Evolutionary conservation across 2,888 invertebrate species (phyloP).

Genomic region (Meiosimyza platycephala): DNA sequence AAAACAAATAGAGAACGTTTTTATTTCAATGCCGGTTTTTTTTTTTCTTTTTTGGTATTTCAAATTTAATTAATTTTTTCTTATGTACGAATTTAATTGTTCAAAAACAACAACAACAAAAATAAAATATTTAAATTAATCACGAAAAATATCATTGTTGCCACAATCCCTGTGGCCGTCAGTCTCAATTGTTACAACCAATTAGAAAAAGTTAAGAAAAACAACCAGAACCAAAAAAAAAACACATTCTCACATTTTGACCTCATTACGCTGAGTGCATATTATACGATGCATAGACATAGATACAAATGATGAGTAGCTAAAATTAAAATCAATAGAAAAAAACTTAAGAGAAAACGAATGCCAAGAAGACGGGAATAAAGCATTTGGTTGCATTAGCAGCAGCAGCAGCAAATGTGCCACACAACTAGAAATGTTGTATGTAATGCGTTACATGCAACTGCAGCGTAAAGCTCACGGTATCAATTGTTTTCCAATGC

Average conservation of each 20-base stretch:
- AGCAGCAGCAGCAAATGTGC: too few relatives aligned
- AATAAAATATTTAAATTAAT: not conserved
- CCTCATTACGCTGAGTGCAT: conserved; percentile 11
- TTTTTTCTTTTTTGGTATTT: too few relatives aligned
- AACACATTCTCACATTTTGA: conserved; percentile 20
- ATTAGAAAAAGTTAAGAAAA: not conserved
- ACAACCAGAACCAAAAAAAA: not conserved
- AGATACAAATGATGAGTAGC: not conserved
- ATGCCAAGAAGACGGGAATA: too few relatives aligned
- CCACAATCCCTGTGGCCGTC: not conserved
- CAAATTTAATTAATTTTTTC: too few relatives aligned
- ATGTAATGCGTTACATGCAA: too few relatives aligned
- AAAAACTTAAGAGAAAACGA: too few relatives aligned
- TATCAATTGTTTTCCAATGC: conserved; percentile 1
- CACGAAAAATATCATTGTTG: not conserved
- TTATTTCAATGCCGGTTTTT: too few relatives aligned
- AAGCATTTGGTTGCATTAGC: not conserved
- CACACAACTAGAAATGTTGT: too few relatives aligned
- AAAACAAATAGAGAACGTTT: too few relatives aligned
- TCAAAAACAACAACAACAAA: not conserved
- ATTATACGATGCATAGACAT: not conserved
- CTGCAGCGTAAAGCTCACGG: too few relatives aligned
- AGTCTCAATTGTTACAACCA: not conserved
- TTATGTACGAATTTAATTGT: too few relatives aligned
- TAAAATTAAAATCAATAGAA: conserved; percentile 13